Evolutionary conservation across 2,888 invertebrate genomes (phyloP), one percentile per base, ranked within the genome.

Genomic region (Arctia plantaginis): DNA sequence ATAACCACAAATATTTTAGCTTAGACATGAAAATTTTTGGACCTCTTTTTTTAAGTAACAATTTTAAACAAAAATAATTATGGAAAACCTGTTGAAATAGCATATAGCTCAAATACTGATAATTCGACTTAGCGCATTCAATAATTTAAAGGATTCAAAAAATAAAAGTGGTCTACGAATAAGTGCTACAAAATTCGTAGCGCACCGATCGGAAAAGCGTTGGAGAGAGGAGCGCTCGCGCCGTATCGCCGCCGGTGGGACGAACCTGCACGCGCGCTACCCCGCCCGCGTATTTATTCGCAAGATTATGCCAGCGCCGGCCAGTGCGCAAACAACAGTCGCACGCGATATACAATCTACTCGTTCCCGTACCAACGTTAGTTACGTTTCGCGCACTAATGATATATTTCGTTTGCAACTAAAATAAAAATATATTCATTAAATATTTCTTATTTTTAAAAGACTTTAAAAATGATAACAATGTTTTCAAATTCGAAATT

Each of bases 271-370:
- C 90, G 92, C 88, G 87, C 90, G 92, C 90, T 93, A 92, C 91
- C 86, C 89, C 88, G 87, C 89, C 89, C 89, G 39, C 77, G 77
- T 93, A 95, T 96, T 96, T 96, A 96, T 95, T 94, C 89, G 95
- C 96, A 96, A 96, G 95, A 96, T 95, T 95, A 95, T 91, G 86
- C 91, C 91, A 91, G 93, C 92, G 91, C 88, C 93, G 86, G 92
- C 92, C 95, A 95, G 95, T 95, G 93, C 92, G 93, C 94, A 93
- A 86, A 92, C 93, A 93, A 89, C 95, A 90, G 88, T 94, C 92
- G 92, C 91, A 93, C 93, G 93, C 93, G 93, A 90, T 90, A 92
- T 91, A 93, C 93, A 86, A 91, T 90, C 88, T 88, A 88, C 89
- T 89, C 89, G 85, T 86, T 86, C 86, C 89, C 89, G 89, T 89